These are phyloP conservation scores for Drosophila paranaensis DNA, from an alignment of 2,888 invertebrate species.

Conservation along the genomic window DNA sequence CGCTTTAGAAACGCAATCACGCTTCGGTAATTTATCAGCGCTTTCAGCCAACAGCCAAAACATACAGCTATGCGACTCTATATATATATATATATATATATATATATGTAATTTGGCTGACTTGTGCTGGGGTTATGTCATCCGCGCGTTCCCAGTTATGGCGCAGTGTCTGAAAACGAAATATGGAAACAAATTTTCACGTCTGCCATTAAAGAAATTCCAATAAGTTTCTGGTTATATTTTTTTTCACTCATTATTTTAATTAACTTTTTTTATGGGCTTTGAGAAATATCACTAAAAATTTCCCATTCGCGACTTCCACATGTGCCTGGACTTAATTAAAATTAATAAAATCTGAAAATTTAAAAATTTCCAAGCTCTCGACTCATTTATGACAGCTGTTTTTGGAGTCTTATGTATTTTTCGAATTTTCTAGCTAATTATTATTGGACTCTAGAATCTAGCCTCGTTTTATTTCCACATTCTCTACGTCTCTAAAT, in stretches of 20 bases:
- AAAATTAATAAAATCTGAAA: no score
- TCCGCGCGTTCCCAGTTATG: conserved; percentile 40
- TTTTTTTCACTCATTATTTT: neutral
- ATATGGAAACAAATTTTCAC: conserved; percentile 46
- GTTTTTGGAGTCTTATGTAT: neutral
- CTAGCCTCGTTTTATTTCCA: no score
- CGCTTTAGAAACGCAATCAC: conserved; percentile 66
- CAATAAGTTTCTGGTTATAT: conserved; percentile 11
- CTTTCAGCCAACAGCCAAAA: conserved; percentile 28
- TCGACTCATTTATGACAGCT: neutral
- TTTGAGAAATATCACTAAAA: conserved; percentile 1
- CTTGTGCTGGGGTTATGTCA: conserved; percentile 44
- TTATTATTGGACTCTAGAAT: no score
- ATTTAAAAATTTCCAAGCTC: neutral
- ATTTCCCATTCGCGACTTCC: neutral
- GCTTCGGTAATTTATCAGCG: conserved; percentile 79
- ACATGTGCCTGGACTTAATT: no score
- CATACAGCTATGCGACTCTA: neutral
- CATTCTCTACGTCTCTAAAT: no score
- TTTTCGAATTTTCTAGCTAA: no score
- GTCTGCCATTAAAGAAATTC: conserved; percentile 52
- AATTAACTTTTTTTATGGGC: conserved; percentile 21
- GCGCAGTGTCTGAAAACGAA: conserved; percentile 24
- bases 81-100: neutral
- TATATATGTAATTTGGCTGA: neutral